Evolutionary conservation across 2,113 vertebrate species (phyloP), one percentile per base, ranked within the genome.

Genomic region (Boleophthalmus pectinirostris): DNA sequence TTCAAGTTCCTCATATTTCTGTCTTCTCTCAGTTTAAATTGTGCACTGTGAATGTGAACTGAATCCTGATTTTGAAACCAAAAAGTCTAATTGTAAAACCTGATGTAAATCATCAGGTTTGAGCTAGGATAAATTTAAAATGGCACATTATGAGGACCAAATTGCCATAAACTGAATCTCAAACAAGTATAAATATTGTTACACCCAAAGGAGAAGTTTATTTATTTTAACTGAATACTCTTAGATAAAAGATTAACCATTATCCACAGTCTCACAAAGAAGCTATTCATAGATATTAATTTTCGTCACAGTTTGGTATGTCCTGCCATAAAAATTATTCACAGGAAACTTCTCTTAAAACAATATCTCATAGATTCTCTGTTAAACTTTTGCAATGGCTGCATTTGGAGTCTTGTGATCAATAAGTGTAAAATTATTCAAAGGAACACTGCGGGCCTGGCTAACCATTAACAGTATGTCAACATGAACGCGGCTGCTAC

Each of bases 371-470:
- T 11, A 21, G 54, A 72, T 60, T 23, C 15, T 7, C 68, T 58
- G 51, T 53, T 69, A n/a, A 58, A n/a, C 70, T 16, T 45, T 33
- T 10, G 4, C 25, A 12, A 25, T 0, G 7, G 15, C 15, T 68
- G 49, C 1, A 12, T 73, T 60, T 65, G 54, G 11, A 14, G 23
- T 45, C 12, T 35, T 1, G 11, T 25, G 20, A n/a, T 56, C 61
- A 45, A 72, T 46, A 81, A 57, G 67, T 79, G 79, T 78, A 64
- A 72, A 47, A 68, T 57, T 16, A 77, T 63, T 11, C 16, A 43
- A 51, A 29, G 66, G 70, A 78, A 82, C 61, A 80, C 61, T 33
- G 70, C 29, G 18, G 78, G 72, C 21, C 16, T 49, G 66, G 43
- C 66, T 8, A 65, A 45, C 49, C 67, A 45, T 53, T 63, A 33